Evolutionary conservation across 2,888 invertebrate genomes (phyloP).

Genomic region (Caenorhabditis angaria): DNA sequence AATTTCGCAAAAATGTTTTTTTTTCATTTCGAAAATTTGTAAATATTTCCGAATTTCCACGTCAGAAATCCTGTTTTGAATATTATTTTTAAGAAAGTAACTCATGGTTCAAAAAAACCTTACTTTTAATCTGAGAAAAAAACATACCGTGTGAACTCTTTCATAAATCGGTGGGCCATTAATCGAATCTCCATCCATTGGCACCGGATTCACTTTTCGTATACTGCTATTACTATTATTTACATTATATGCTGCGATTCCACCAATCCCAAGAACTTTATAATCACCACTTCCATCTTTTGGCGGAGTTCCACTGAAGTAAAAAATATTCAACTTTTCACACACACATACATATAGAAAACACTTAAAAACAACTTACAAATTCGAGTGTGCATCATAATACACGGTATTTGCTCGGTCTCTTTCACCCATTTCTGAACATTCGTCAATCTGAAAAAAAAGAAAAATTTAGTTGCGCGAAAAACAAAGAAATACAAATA

Average conservation of each 20-base stretch:
- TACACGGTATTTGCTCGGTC: slow-evolving; percentile 36
- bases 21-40: too few relatives aligned
- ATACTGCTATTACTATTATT: slow-evolving; percentile 12
- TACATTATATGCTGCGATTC: slow-evolving; percentile 19
- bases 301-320: slow-evolving; percentile 36
- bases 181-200: slow-evolving; percentile 11
- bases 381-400: slow-evolving; percentile 40
- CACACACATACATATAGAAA: too few relatives aligned
- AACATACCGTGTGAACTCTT: slow-evolving; percentile 34
- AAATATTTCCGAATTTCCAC: too few relatives aligned
- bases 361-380: slow-evolving; percentile 21
- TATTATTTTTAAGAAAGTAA: too few relatives aligned
- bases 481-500: background rate
- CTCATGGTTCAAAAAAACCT: too few relatives aligned
- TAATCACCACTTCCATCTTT: slow-evolving; percentile 16
- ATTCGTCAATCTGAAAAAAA: background rate
- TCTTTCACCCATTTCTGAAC: slow-evolving; percentile 26
- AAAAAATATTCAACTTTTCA: slow-evolving; percentile 1
- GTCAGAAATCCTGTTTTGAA: too few relatives aligned
- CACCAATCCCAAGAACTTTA: slow-evolving; percentile 17
- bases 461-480: background rate
- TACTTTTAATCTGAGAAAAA: too few relatives aligned
- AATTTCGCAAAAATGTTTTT: too few relatives aligned
- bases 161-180: slow-evolving; percentile 24
- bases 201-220: slow-evolving; percentile 3